Percentiles rank a stretch among this genome's conserved stretches.
phyloP scores from a whole-genome alignment of 1,140 invertebrate species.

The Drosophila mauritiana region DNA sequence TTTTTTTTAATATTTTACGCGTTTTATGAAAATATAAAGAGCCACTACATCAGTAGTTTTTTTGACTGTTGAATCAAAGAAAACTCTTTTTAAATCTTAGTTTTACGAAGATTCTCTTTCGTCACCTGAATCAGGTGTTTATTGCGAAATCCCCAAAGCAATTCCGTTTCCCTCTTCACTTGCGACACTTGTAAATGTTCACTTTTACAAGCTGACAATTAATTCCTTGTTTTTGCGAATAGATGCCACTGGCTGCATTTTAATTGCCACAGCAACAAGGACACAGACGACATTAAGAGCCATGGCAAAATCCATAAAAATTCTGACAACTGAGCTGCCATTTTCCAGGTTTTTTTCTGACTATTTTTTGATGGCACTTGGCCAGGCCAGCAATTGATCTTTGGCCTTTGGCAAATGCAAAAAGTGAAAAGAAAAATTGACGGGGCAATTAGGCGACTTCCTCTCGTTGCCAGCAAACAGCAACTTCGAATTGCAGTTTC shows the following conservation, averaged over 20 bases:
- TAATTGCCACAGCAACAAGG: constrained; percentile 59
- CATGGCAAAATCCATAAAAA: constrained; percentile 38
- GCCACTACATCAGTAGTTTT: neutral
- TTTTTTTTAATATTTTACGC: constrained; percentile 9
- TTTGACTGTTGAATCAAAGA: constrained; percentile 17
- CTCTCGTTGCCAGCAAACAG: constrained; percentile 33
- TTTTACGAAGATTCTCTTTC: neutral
- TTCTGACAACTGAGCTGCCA: constrained; percentile 26
- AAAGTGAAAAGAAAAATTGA: constrained; percentile 16
- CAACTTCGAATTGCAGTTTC: constrained; percentile 36
- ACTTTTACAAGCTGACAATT: constrained; percentile 62
- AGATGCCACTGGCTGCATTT: constrained; percentile 63
- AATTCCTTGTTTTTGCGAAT: constrained; percentile 33
- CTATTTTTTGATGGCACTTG: constrained; percentile 42
- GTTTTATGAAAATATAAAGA: constrained; percentile 11
- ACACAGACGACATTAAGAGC: constrained; percentile 7
- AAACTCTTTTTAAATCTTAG: neutral
- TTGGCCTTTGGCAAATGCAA: constrained; percentile 22
- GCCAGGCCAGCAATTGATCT: constrained; percentile 25
- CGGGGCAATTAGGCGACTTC: constrained; percentile 60
- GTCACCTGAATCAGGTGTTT: neutral
- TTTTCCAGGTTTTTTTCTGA: constrained; percentile 22
- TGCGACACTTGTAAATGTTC: constrained; percentile 16
- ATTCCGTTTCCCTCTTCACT: neutral
- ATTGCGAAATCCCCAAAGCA: constrained; percentile 4